phyloP scores from a whole-genome alignment of 2,888 invertebrate species.

The Cremastobaeus sp. region DNA sequence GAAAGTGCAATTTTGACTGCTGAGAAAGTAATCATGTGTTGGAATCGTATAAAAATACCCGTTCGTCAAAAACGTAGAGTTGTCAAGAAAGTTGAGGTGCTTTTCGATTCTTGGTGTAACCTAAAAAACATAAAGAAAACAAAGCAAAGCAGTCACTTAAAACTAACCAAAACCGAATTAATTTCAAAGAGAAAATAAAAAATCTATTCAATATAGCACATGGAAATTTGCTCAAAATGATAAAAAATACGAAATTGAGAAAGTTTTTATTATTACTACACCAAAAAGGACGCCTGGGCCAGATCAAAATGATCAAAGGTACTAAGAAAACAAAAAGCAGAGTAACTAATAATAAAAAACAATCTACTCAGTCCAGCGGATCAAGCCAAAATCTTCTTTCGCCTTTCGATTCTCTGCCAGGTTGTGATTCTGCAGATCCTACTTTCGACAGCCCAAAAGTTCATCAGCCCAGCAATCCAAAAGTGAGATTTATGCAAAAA shows the following conservation, averaged over 20 bases:
- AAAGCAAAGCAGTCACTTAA: slow-evolving; percentile 6
- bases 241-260: too few species aligned
- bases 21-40: background rate
- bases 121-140: slow-evolving; percentile 4
- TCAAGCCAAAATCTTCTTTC: background rate
- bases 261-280: too few species aligned
- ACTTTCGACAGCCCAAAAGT: background rate
- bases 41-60: background rate
- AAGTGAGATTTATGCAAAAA: slow-evolving; percentile 1
- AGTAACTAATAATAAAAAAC: too few species aligned
- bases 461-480: background rate
- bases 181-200: too few species aligned
- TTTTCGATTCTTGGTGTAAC: slow-evolving; percentile 1
- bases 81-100: slow-evolving; percentile 1
- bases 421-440: background rate
- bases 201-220: too few species aligned
- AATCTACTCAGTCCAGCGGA: too few species aligned
- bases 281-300: too few species aligned
- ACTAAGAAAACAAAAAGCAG: too few species aligned
- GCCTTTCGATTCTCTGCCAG: background rate
- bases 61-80: slow-evolving; percentile 10
- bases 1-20: slow-evolving; percentile 16
- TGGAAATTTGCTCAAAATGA: too few species aligned
- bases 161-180: background rate
- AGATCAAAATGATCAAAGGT: too few species aligned